Percentiles rank a stretch among this genome's conserved stretches.
Conservation (phyloP, 1,140 invertebrate species). For the Pogonomyrmex californicus region DNA sequence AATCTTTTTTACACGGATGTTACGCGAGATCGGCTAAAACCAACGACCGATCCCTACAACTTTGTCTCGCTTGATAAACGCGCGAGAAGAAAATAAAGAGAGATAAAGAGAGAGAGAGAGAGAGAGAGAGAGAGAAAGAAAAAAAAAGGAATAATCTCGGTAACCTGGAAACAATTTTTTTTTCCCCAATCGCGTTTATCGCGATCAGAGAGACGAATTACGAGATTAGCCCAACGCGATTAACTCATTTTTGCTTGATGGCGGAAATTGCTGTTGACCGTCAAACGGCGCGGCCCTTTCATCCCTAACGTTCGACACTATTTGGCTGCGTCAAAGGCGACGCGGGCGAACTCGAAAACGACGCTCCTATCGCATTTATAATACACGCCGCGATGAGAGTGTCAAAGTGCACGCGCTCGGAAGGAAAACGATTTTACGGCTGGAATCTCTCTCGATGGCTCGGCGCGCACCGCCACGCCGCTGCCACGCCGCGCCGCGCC, state of each 20-base stretch:
- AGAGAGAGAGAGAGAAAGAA: no score
- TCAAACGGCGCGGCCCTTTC: slow-evolving; percentile 5
- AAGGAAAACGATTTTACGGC: slow-evolving; percentile 52
- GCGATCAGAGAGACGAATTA: slow-evolving; percentile 20
- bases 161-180: slow-evolving; percentile 9
- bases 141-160: background rate
- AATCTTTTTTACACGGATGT: slow-evolving; percentile 38
- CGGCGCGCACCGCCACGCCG: background rate
- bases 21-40: slow-evolving; percentile 36
- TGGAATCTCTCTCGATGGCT: slow-evolving; percentile 44
- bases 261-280: slow-evolving; percentile 37
- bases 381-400: slow-evolving; percentile 50
- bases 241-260: slow-evolving; percentile 33
- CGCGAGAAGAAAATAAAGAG: no score
- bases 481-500: slow-evolving; percentile 7
- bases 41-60: background rate
- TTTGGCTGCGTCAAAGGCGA: slow-evolving; percentile 50
- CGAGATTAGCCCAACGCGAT: slow-evolving; percentile 27
- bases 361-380: slow-evolving; percentile 56
- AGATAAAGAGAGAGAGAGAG: no score
- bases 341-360: slow-evolving; percentile 23
- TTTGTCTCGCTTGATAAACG: background rate
- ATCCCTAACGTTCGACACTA: background rate
- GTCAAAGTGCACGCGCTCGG: slow-evolving; percentile 38
- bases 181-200: background rate